Evolutionary conservation across 1,140 invertebrate species (phyloP), one percentile per base, ranked within the genome.

Genomic region (Drosophila oshimai): DNA sequence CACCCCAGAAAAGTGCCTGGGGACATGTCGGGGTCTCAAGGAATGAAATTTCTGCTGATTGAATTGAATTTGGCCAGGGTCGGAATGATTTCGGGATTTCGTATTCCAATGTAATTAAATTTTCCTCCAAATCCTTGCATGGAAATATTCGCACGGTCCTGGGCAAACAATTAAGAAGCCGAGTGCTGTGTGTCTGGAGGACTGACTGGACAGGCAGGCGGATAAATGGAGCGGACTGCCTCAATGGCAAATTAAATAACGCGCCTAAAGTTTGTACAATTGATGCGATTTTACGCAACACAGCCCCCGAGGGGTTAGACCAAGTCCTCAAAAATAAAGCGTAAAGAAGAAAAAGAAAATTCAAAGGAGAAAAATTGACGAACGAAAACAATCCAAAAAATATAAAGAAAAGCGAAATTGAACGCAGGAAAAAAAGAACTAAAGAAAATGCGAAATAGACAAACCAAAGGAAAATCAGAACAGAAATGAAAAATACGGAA

Each of bases 171-270:
- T 70, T 70, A 70, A 70, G 42, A 42, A 47, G 36, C 41, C 33
- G 13, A 24, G 13, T 24, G 15, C 39, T 17, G 31, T 47, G 42
- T 37, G 29, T 34, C 45, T 54, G 50, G 12, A 4, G 12, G 22
- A 28, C 24, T 13, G 33, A 18, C 47, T 7, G 34, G 24, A 51
- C 53, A 34, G 36, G 58, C 75, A 53, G 37, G 57, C 76, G 65
- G 64, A 69, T 80, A 86, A 86, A 86, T 86, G 81, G 81, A 86
- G 75, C 81, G 81, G 18, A 87, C 81, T 72, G 67, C 80, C 81
- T 86, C 80, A 80, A 87, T 87, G 76, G 80, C 75, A 86, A 86
- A 87, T 86, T 86, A 86, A 86, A 86, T 87, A 86, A 86, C 80
- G 80, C 81, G 75, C 81, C 81, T 72, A 87, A 86, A 87, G 81